Evolutionary conservation across 2,113 vertebrate genomes (phyloP).

Genomic region (Picathartes gymnocephalus): DNA sequence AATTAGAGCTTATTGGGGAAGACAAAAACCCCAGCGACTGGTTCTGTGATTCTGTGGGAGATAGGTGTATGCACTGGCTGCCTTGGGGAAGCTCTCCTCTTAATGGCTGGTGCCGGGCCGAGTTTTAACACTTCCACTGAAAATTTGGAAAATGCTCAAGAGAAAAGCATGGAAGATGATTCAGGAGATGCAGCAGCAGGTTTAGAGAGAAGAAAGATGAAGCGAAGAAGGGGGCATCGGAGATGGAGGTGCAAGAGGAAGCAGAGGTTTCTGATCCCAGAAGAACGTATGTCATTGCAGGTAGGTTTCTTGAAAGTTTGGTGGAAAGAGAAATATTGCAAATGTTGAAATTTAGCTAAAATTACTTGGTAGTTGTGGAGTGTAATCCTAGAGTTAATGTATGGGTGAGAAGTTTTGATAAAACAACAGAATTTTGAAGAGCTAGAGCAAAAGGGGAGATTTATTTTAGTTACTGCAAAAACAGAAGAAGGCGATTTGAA

Average conservation of each 20-base stretch:
- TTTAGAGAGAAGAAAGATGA: neutral
- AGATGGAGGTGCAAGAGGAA: fast-evolving
- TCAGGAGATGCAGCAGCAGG: fast-evolving
- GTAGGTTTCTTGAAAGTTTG: neutral
- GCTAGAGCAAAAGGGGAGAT: neutral
- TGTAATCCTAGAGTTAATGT: neutral
- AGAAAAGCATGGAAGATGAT: fast-evolving
- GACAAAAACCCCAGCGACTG: neutral
- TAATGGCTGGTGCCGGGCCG: fast-evolving
- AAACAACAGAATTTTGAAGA: neutral
- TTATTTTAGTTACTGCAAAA: neutral
- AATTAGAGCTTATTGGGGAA: neutral
- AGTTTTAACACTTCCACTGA: fast-evolving
- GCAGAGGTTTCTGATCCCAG: fast-evolving
- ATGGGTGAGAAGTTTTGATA: neutral
- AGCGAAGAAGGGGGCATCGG: fast-evolving
- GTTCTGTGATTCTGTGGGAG: fast-evolving
- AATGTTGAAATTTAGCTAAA: neutral
- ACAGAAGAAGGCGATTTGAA: neutral
- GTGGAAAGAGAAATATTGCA: neutral
- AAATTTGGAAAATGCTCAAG: fast-evolving
- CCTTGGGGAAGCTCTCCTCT: neutral
- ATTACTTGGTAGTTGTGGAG: neutral
- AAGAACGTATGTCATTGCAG: fast-evolving
- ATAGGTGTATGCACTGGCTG: fast-evolving